Base-by-base conservation (phyloP, 2,797 vertebrate genomes). In the Sandelia bainsii region DNA sequence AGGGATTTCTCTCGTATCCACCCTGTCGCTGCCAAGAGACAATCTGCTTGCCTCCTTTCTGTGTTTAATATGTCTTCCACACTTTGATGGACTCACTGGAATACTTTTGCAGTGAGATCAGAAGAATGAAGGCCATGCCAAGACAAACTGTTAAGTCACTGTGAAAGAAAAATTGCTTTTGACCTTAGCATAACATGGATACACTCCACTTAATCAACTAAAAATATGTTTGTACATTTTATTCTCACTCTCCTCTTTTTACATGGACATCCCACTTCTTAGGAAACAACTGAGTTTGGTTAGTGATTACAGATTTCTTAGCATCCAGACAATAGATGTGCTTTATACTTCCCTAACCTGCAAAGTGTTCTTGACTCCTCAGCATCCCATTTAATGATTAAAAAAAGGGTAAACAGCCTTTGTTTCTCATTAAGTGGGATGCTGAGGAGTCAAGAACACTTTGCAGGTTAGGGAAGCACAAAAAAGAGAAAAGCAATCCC, bases 1-100 rank as follows among this genome's bases (percentile, higher is more conserved):
- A 87, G 82, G 81, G 81, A 94, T 94, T 92, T 91, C 94, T 93
- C 80, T 75, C 62, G 53, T 82, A 80, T 89, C 87, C 89, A 89
- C 89, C 80, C 86, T 50, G 78, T 85, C 56, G 42, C 86, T 89
- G 89, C 85, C 87, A 89, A 85, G 87, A 91, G 79, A 84, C 85
- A 71, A 75, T 86, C 86, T 75, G 68, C 80, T 88, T 90, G 91
- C 89, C 83, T 91, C 74, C 74, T 69, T n/a, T 77, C 79, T 60
- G 52, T 54, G 57, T 88, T 81, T 42, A 74, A 64, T 62, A 63
- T 19, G 63, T 87, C 72, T 75, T 79, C 65, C 62, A 60, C 74
- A 53, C 79, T 37, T 23, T 58, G 72, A 89, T 54, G 53, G 63
- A 78, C 73, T 69, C 72, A 3, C 51, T 75, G 83, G 75, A 83